Percentiles rank a stretch among this genome's conserved stretches.
Evolutionary conservation across 2,888 invertebrate species (phyloP).

Genomic region (Eumacrocentrus americanus): DNA sequence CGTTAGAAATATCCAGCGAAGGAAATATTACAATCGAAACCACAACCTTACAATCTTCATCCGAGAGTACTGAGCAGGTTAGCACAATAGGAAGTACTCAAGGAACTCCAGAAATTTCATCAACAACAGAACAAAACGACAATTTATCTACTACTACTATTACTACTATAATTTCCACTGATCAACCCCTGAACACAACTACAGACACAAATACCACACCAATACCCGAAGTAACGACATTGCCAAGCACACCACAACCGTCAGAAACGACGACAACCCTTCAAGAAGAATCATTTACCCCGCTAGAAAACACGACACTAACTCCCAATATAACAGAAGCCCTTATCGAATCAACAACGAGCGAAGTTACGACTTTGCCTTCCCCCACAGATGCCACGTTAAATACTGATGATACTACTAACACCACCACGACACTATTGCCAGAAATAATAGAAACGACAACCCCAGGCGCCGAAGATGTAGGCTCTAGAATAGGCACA

Average conservation of each 20-base stretch:
- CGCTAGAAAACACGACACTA: constrained; percentile 31
- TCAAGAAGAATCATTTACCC: constrained; percentile 12
- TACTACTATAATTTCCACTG: background rate
- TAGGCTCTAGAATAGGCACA: constrained; percentile 16
- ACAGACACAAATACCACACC: background rate
- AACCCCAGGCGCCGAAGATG: background rate
- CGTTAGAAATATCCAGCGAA: constrained; percentile 25
- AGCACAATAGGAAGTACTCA: background rate
- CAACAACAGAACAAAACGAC: background rate
- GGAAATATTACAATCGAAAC: constrained; percentile 9
- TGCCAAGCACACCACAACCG: background rate
- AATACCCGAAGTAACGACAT: constrained; percentile 4
- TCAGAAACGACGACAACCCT: constrained; percentile 12
- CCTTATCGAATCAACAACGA: background rate
- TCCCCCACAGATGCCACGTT: constrained; percentile 20
- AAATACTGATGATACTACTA: constrained; percentile 32
- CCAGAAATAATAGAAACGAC: constrained; percentile 2
- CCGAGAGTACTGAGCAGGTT: background rate
- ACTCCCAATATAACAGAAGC: constrained; percentile 17
- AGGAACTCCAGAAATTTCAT: background rate
- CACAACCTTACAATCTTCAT: constrained; percentile 5
- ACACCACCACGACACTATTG: constrained; percentile 27
- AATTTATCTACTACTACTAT: background rate
- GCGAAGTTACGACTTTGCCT: background rate
- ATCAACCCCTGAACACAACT: background rate